Percentiles rank a stretch among this genome's conserved stretches.
These are phyloP conservation scores for Chlorocebus sabaeus DNA, from an alignment of 2,113 vertebrate species.

Conservation along the genomic window DNA sequence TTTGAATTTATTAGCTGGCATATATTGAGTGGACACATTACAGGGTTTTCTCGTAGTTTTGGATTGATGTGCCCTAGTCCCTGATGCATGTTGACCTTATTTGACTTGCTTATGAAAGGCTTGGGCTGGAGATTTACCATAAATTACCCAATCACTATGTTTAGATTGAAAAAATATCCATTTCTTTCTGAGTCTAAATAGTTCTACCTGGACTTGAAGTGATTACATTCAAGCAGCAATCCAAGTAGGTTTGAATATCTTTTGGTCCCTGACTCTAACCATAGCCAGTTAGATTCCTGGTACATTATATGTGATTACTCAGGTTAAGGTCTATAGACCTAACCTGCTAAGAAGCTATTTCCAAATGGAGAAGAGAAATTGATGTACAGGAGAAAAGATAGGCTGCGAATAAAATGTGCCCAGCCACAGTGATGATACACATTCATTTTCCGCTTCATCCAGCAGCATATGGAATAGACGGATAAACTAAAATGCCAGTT, in stretches of 20 bases:
- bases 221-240: background rate
- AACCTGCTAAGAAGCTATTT: conserved; percentile 16
- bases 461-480: background rate
- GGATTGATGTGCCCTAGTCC: background rate
- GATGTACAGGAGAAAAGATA: background rate
- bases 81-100: background rate
- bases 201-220: background rate
- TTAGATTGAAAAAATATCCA: background rate
- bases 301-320: too few species aligned
- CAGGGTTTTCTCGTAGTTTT: background rate
- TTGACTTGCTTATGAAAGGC: background rate
- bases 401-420: background rate
- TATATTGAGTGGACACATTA: background rate
- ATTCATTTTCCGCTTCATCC: background rate
- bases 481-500: background rate
- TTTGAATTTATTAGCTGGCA: background rate
- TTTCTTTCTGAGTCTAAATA: background rate
- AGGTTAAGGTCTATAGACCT: too few species aligned
- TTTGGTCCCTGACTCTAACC: background rate
- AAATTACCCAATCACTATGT: background rate
- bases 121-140: background rate
- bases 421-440: background rate
- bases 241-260: background rate
- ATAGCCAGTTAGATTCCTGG: too few species aligned
- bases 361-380: background rate